Conservation (phyloP, 1,140 invertebrate species). For the Polypedilum vanderplanki region DNA sequence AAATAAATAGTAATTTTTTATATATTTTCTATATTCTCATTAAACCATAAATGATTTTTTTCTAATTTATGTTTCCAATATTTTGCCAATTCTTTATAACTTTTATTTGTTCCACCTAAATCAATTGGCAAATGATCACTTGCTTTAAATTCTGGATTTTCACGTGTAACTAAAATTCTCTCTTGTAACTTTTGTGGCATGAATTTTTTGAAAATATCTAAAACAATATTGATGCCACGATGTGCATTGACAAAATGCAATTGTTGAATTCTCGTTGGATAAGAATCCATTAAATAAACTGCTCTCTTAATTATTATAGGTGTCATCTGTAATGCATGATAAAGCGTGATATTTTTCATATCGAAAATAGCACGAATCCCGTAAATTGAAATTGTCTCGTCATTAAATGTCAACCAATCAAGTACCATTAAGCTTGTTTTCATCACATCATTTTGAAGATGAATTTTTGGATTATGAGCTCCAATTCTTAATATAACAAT, state of each 20-base stretch:
- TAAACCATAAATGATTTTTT: slow-evolving; percentile 50
- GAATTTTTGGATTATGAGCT: slow-evolving; percentile 50
- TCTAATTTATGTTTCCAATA: slow-evolving; percentile 50
- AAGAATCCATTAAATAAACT: slow-evolving; percentile 60
- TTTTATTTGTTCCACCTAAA: slow-evolving; percentile 52
- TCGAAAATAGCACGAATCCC: slow-evolving; percentile 57
- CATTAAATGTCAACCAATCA: slow-evolving; percentile 49
- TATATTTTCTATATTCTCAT: not conserved
- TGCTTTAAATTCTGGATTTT: slow-evolving; percentile 44
- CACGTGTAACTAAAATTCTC: slow-evolving; percentile 48
- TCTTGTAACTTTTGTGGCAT: slow-evolving; percentile 60
- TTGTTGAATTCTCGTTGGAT: slow-evolving; percentile 59
- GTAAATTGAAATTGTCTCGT: slow-evolving; percentile 48
- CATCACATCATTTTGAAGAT: slow-evolving; percentile 51
- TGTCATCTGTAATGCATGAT: slow-evolving; percentile 54
- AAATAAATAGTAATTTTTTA: too few species aligned
- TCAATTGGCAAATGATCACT: slow-evolving; percentile 50
- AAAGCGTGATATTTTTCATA: slow-evolving; percentile 49
- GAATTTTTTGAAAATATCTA: slow-evolving; percentile 62
- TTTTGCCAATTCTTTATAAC: slow-evolving; percentile 47
- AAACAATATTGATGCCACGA: slow-evolving; percentile 55
- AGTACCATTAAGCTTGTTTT: slow-evolving; percentile 53
- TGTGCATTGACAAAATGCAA: slow-evolving; percentile 67
- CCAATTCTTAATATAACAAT: slow-evolving; percentile 52
- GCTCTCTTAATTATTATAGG: slow-evolving; percentile 50